Evolutionary conservation across 2,888 invertebrate genomes (phyloP), one percentile per base, ranked within the genome.

Genomic region (Standfussiana lucernea): DNA sequence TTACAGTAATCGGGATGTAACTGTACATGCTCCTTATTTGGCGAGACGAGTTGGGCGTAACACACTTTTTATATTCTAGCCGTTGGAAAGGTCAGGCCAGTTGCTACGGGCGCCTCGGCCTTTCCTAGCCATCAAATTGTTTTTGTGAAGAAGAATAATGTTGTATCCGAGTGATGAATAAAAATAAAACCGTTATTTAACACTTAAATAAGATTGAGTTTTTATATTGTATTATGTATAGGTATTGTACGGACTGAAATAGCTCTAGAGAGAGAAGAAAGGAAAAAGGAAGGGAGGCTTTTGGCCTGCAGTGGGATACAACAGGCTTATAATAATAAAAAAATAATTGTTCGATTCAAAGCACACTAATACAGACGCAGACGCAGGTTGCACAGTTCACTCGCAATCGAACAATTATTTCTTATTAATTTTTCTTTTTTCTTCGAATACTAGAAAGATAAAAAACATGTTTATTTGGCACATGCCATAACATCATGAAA

Each of bases 21-120:
- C 88, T 83, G 88, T 89, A 70, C 50, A 71, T 61, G 64, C 66
- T 85, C 89, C 90, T 86, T 88, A 85, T 90, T 89, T 81, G 90
- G 90, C 45, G 69, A 89, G 85, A 80, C 83, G 81, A 85, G 84
- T 86, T 88, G 75, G 85, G 77, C 73, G 77, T 83, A 86, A 84
- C 86, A 86, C 73, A 88, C 67, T 87, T 88, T 88, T 88, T 89
- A 77, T 83, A 72, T 79, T 85, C 69, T 79, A 79, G 78, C 59
- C 77, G 84, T 84, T 79, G 66, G 72, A 87, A 82, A 86, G 89
- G 86, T 89, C 84, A 84, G 74, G 37, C n/a, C n/a, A 7, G 73
- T 79, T 69, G 72, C 64, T 66, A 21, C 67, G 72, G 61, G 59
- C 71, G 74, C 62, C 67, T 61, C 64, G 59, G 53, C 42, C 71